Conservation (phyloP, 2,797 vertebrate species). For the Danio choprae region DNA sequence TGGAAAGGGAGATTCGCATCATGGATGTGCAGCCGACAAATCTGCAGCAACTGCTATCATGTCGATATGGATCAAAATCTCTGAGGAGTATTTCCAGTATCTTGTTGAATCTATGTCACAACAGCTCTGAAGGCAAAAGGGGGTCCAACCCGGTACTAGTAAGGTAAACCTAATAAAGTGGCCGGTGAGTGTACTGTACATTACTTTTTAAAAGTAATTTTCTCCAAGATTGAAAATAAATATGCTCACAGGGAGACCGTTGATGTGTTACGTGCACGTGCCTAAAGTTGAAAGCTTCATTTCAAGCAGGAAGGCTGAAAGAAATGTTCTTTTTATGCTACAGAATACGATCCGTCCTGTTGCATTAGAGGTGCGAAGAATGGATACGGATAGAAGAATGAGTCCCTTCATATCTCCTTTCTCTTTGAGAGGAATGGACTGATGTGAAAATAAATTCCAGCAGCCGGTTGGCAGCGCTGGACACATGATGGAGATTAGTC, state of each 20-base stretch:
- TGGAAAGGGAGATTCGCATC: no score
- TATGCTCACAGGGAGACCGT: constrained; percentile 47
- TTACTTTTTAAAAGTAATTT: no score
- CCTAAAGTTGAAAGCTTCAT: constrained; percentile 23
- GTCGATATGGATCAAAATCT: no score
- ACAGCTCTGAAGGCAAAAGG: no score
- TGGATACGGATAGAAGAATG: constrained; percentile 29
- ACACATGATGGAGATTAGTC: constrained; percentile 57
- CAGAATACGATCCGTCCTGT: constrained; percentile 28
- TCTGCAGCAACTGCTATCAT: no score
- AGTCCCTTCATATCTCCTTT: constrained; percentile 41
- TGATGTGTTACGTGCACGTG: constrained; percentile 21
- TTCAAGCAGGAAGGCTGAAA: constrained; percentile 36
- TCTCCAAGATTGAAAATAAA: no score
- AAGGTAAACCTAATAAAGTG: no score
- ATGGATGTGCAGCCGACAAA: no score
- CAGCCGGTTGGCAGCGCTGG: constrained; percentile 16
- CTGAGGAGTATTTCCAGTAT: no score
- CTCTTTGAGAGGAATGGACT: neutral
- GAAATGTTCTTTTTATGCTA: constrained; percentile 35
- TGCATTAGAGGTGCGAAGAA: constrained; percentile 28
- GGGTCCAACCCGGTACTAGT: no score
- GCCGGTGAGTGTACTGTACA: no score
- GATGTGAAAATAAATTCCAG: constrained; percentile 50
- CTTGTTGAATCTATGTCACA: no score